Percentiles rank a stretch among this genome's conserved stretches.
phyloP scores from a whole-genome alignment of 2,888 invertebrate genomes.

The Rambutsinella grinnellia region DNA sequence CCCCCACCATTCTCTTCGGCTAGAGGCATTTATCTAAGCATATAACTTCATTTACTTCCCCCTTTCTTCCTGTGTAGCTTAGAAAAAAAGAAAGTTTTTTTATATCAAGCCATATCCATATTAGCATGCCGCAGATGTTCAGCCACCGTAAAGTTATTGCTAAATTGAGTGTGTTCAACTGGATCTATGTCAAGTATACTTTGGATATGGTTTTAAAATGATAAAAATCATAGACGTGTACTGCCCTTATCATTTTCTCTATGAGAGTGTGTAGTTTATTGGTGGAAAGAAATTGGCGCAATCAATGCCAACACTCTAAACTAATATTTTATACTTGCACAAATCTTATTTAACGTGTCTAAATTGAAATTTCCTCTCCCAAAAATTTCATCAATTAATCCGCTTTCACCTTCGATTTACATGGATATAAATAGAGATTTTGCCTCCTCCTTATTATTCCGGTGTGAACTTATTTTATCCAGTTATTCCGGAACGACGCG shows the following conservation, averaged over 20 bases:
- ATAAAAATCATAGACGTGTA: conserved; percentile 33
- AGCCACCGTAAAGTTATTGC: conserved; percentile 51
- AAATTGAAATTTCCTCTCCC: conserved; percentile 25
- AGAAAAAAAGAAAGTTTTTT: too few relatives aligned
- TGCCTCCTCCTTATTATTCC: too few relatives aligned
- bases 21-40: too few relatives aligned
- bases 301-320: neutral
- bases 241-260: neutral
- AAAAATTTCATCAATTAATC: too few relatives aligned
- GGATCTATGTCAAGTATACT: conserved; percentile 53
- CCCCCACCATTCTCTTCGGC: too few relatives aligned
- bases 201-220: conserved; percentile 46
- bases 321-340: neutral
- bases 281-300: conserved; percentile 1
- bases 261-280: neutral
- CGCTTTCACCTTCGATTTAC: too few relatives aligned
- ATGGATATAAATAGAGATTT: too few relatives aligned
- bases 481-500: too few relatives aligned
- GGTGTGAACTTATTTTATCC: too few relatives aligned
- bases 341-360: neutral
- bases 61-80: neutral
- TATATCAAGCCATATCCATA: neutral
- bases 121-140: conserved; percentile 27
- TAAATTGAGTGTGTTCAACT: conserved; percentile 56
- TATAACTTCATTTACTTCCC: neutral